Evolutionary conservation across 2,888 invertebrate species (phyloP).

Genomic region (Pedicia rivosa): DNA sequence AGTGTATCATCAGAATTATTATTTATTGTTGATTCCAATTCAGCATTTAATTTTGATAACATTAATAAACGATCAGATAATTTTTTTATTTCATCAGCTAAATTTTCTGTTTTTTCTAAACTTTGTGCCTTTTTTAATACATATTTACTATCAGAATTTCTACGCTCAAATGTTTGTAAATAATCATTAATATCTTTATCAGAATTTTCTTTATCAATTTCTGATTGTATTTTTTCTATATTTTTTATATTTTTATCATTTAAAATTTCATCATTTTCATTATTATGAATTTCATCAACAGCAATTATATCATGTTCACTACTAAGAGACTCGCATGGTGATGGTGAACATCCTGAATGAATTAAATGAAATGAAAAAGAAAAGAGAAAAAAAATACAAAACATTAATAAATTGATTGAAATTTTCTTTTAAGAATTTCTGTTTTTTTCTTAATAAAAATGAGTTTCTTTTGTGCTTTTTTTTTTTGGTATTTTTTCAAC

Average conservation of each 20-base stretch:
- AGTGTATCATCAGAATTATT: slow-evolving; percentile 13
- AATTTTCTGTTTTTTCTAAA: slow-evolving; percentile 45
- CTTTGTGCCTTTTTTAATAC: slow-evolving; percentile 43
- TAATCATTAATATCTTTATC: slow-evolving; percentile 23
- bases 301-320: slow-evolving; percentile 45
- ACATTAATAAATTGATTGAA: no score
- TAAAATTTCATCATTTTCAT: slow-evolving; percentile 3
- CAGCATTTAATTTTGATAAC: slow-evolving; percentile 49
- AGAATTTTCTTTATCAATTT: slow-evolving; percentile 16
- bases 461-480: no score
- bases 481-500: no score
- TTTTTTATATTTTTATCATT: slow-evolving; percentile 11
- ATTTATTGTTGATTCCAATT: slow-evolving; percentile 27
- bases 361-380: no score
- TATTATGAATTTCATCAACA: slow-evolving; percentile 3
- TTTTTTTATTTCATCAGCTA: slow-evolving; percentile 72
- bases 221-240: slow-evolving; percentile 22
- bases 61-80: slow-evolving; percentile 62
- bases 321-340: slow-evolving; percentile 58
- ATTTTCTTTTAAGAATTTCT: no score
- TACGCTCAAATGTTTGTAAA: slow-evolving; percentile 42
- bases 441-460: no score
- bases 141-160: slow-evolving; percentile 65
- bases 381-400: no score
- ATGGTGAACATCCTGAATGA: slow-evolving; percentile 58